These are phyloP conservation scores for Harpagoxenus sublaevis DNA, from an alignment of 2,888 invertebrate species.

Conservation along the genomic window DNA sequence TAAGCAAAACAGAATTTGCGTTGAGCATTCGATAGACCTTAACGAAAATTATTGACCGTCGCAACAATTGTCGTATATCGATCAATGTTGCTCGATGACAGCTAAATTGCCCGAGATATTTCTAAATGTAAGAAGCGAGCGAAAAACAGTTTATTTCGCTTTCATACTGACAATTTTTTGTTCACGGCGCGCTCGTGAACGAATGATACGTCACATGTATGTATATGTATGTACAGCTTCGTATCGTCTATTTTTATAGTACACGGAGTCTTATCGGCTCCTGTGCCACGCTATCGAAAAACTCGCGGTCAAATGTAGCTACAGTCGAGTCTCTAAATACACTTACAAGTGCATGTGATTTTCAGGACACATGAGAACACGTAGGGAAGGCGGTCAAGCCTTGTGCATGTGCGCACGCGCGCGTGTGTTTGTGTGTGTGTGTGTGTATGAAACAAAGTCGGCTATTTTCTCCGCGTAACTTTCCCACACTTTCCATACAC, in stretches of 20 bases:
- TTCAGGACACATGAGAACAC: not conserved
- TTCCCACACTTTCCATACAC: constrained; percentile 85
- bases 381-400: constrained; percentile 30
- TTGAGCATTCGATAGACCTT: not conserved
- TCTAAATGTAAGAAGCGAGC: not conserved
- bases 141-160: not conserved
- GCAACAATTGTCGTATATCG: not conserved
- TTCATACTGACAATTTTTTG: not conserved
- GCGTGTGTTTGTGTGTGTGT: constrained; percentile 37
- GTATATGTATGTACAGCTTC: too few species aligned
- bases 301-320: constrained; percentile 14
- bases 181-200: not conserved
- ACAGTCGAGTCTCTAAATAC: constrained; percentile 32
- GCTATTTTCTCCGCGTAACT: constrained; percentile 83
- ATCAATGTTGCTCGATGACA: too few species aligned
- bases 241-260: not conserved
- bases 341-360: not conserved
- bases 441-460: constrained; percentile 72
- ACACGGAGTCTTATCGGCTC: not conserved
- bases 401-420: not conserved
- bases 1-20: not conserved
- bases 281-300: constrained; percentile 2
- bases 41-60: not conserved
- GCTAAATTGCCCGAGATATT: not conserved
- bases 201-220: not conserved